Evolutionary conservation across 1,140 invertebrate genomes (phyloP), one percentile per base, ranked within the genome.

Genomic region (Gonatopus flavifemur): DNA sequence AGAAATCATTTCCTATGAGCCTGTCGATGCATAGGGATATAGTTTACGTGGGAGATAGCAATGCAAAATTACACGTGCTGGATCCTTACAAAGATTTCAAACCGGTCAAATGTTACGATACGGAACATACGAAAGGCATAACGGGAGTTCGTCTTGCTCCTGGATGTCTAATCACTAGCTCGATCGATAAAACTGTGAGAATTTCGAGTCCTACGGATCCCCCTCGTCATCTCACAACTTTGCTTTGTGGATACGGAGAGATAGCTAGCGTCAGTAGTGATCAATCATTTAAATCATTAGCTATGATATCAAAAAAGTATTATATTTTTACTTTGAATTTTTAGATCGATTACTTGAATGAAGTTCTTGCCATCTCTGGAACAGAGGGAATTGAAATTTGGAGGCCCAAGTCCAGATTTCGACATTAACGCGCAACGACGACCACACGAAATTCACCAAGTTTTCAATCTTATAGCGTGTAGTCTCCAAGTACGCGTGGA

Each of bases 171-270:
- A 71, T 77, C 4, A 77, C 75, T 1, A 64, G 66, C 52, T 76
- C 74, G 3, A 57, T 60, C 28, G 75, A 77, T 28, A 62, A 59
- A 18, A 73, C 69, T 20, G 69, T 76, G 4, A 55, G 66, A 57
- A 66, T 77, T 52, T 60, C 47, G 12, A 69, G 69, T 40, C 67
- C 75, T 3, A 77, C 74, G 0, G 67, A 75, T 56, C 70, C 67
- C 30, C 74, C 72, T 7, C 57, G 57, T 41, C 33, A 42, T 4
- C 25, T 77, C 4, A 44, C 52, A 8, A 64, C 58, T 7, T 53
- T 74, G n/a, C 31, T 35, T 8, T 68, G 60, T 28, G 40, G 41
- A 9, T 62, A 65, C 16, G 74, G 74, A 9, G 67, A 69, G 49
- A 66, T 76, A 37, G 68, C 71, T 12, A 59, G 64, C 30, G 74